These are phyloP conservation scores for Forficula auricularia DNA, from an alignment of 1,140 invertebrate genomes.

Conservation along the genomic window DNA sequence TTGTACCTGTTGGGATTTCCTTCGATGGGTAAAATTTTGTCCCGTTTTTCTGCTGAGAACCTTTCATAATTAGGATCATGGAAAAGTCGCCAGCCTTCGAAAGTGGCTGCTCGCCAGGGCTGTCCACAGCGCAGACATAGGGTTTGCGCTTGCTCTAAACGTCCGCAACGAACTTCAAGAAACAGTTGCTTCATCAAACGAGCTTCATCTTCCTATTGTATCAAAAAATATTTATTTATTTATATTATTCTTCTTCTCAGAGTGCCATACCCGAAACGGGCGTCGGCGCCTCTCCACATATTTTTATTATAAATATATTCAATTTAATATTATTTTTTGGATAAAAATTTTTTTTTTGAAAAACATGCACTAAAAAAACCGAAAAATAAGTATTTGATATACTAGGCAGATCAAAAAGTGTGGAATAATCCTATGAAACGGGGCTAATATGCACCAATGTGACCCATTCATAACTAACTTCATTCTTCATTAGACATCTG, in stretches of 20 bases:
- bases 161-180: conserved; percentile 64
- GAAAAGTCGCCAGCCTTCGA: conserved; percentile 75
- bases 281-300: too few relatives aligned
- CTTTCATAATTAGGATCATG: conserved; percentile 60
- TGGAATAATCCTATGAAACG: too few relatives aligned
- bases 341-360: not conserved
- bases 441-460: too few relatives aligned
- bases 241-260: too few relatives aligned
- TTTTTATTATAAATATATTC: too few relatives aligned
- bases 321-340: not conserved
- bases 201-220: conserved; percentile 53
- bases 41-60: conserved; percentile 17
- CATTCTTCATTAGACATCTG: too few relatives aligned
- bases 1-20: conserved; percentile 53
- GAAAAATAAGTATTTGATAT: too few relatives aligned
- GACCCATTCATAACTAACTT: too few relatives aligned
- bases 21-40: conserved; percentile 35
- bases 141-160: conserved; percentile 64
- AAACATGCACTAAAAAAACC: too few relatives aligned
- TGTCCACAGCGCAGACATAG: conserved; percentile 71
- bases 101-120: conserved; percentile 69
- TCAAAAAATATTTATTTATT: conserved; percentile 1
- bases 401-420: too few relatives aligned
- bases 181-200: conserved; percentile 52
- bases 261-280: too few relatives aligned